phyloP scores from a whole-genome alignment of 2,113 vertebrate species.

The Etheostoma cragini region DNA sequence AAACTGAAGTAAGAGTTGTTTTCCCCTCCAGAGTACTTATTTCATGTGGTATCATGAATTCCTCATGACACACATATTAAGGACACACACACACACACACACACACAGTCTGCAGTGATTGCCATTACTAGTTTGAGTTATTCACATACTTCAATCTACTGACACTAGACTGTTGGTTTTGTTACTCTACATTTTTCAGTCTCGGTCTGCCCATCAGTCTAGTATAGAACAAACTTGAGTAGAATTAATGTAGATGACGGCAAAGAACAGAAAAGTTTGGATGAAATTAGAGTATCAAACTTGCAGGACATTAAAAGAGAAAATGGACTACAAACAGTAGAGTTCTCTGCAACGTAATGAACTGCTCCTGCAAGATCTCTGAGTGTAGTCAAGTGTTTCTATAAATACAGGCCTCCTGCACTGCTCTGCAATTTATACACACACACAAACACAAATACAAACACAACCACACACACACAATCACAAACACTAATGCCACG shows the following conservation, averaged over 20 bases:
- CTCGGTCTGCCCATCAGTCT: not conserved
- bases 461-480: slow-evolving; percentile 1
- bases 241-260: not conserved
- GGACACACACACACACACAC: slow-evolving; percentile 48
- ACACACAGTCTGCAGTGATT: slow-evolving; percentile 50
- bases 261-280: not conserved
- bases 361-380: slow-evolving; percentile 64
- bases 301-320: slow-evolving; percentile 6
- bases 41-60: slow-evolving; percentile 44
- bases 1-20: not conserved
- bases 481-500: slow-evolving; percentile 51
- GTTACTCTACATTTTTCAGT: slow-evolving; percentile 35
- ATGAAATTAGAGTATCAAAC: not conserved
- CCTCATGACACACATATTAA: slow-evolving; percentile 46
- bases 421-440: slow-evolving; percentile 76
- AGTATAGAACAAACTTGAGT: not conserved
- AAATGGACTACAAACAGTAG: slow-evolving; percentile 10
- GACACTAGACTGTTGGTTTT: slow-evolving; percentile 43
- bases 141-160: slow-evolving; percentile 39
- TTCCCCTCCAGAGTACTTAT: slow-evolving; percentile 20
- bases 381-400: slow-evolving; percentile 81
- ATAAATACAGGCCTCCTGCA: slow-evolving; percentile 80
- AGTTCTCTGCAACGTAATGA: slow-evolving; percentile 37
- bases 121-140: slow-evolving; percentile 44
- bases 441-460: slow-evolving; percentile 7